Conservation (phyloP, 2,888 invertebrate species). For the Ptychoptera contaminata region DNA sequence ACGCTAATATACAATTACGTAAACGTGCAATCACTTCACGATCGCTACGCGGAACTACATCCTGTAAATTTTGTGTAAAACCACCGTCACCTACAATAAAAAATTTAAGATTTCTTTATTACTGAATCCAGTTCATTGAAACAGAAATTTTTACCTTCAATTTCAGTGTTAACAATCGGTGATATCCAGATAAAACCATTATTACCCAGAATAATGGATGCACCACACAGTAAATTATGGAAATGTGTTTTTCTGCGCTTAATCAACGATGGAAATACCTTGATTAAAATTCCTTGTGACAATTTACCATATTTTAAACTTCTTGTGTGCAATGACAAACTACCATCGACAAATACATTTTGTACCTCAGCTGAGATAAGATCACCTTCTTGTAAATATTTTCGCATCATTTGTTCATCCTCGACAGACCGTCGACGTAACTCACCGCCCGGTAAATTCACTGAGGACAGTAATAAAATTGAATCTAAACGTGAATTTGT, state of each 20-base stretch:
- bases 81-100: constrained; percentile 44
- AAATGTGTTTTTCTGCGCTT: constrained; percentile 92
- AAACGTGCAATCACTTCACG: constrained; percentile 78
- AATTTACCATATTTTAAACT: constrained; percentile 95
- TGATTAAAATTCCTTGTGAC: constrained; percentile 74
- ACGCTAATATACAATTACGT: constrained; percentile 74
- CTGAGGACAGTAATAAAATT: constrained; percentile 72
- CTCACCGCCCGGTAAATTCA: constrained; percentile 96
- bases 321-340: constrained; percentile 84
- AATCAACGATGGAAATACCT: constrained; percentile 82
- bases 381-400: constrained; percentile 82
- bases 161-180: constrained; percentile 46
- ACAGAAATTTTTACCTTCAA: constrained; percentile 22
- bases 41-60: constrained; percentile 50
- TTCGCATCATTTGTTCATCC: constrained; percentile 96
- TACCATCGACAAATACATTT: constrained; percentile 79
- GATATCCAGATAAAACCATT: constrained; percentile 95
- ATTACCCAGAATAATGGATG: constrained; percentile 84
- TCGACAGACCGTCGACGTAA: constrained; percentile 82
- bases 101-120: constrained; percentile 15
- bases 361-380: constrained; percentile 97
- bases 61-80: constrained; percentile 59
- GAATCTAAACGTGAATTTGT: constrained; percentile 84
- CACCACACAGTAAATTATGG: constrained; percentile 82
- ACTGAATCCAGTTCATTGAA: neutral